Percentiles rank a stretch among this genome's conserved stretches.
phyloP scores from a whole-genome alignment of 2,888 invertebrate genomes.

The Chorisops tibialis region DNA sequence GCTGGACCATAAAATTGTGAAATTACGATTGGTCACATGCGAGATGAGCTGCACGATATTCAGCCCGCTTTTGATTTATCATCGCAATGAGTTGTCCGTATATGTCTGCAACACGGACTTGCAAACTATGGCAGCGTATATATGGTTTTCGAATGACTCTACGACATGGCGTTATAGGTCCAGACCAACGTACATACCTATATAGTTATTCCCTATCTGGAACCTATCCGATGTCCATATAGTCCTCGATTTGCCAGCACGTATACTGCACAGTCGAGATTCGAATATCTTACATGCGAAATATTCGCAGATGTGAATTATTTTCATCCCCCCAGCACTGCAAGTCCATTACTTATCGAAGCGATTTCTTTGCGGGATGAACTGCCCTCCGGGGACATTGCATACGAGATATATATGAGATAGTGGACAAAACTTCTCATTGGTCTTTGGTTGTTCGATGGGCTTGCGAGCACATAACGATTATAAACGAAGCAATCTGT shows the following conservation, averaged over 20 bases:
- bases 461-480: background rate
- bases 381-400: slow-evolving; percentile 1
- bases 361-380: background rate
- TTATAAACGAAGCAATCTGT: background rate
- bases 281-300: too few relatives aligned
- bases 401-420: too few relatives aligned
- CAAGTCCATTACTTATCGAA: too few relatives aligned
- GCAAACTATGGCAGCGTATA: background rate
- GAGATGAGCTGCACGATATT: slow-evolving; percentile 17
- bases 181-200: background rate
- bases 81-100: slow-evolving; percentile 24
- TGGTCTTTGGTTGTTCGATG: slow-evolving; percentile 4
- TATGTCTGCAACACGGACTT: too few relatives aligned
- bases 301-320: too few relatives aligned
- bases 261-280: too few relatives aligned
- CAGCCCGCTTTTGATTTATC: slow-evolving; percentile 19
- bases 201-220: background rate
- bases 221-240: background rate
- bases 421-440: slow-evolving; percentile 5
- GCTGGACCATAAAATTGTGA: slow-evolving; percentile 31
- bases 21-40: slow-evolving; percentile 33
- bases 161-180: slow-evolving; percentile 14
- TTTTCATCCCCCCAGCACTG: too few relatives aligned
- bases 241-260: background rate
- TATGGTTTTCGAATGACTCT: slow-evolving; percentile 9